Evolutionary conservation across 1,140 invertebrate species (phyloP), one percentile per base, ranked within the genome.

Genomic region (Panonychus citri): DNA sequence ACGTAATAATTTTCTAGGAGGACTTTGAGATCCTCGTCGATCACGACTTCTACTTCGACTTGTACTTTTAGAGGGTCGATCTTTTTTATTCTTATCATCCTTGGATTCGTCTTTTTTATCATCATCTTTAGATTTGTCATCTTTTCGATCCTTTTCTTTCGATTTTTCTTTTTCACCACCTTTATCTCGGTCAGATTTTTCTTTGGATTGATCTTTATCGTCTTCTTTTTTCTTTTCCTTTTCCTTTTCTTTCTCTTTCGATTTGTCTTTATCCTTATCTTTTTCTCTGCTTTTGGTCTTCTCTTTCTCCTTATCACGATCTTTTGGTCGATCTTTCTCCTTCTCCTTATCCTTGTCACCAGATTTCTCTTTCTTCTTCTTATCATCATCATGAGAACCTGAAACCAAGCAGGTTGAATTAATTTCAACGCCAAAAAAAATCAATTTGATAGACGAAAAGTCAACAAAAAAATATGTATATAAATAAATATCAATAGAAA

Each of bases 21-120:
- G 30, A 17, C 26, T 26, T 39, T 24, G 5, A 42, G n/a, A 40
- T 28, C 49, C 46, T 43, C 27, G 3, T 39, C 24, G 39, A 43
- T 48, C 25, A 21, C 24, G 25, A 28, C 30, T 56, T 26, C 30
- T 17, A n/a, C 37, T 54, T 53, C 26, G 30, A 24, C 26, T 24
- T 28, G 48, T 13, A 3, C 48, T 51, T 57, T 57, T 57, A 34
- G 30, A 34, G 30, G 30, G 12, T 55, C 49, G 13, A 30, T 39
- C 40, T 56, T 49, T 51, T 27, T 51, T 1, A 34, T 57, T 57
- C 15, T 59, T 59, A 54, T 21, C 25, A 42, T 59, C 55, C 12
- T 34, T 34, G 7, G 39, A 13, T n/a, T 59, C 54, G 42, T 8
- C 28, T 46, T 53, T 43, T 46, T 55, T 57, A 40, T 54, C 30